Base-by-base conservation (phyloP, 2,888 invertebrate species). In the Trisateles emortualis region DNA sequence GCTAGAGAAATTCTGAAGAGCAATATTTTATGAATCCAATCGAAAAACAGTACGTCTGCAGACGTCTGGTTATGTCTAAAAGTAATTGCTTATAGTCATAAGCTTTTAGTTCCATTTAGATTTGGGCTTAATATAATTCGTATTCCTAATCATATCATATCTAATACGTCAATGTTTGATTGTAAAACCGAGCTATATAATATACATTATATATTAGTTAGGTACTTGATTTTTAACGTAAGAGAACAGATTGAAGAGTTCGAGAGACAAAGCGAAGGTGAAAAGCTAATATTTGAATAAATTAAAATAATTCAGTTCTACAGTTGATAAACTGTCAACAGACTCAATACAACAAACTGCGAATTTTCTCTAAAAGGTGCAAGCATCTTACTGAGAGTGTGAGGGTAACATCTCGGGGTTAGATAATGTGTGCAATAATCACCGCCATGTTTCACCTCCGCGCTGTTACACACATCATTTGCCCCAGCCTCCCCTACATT, bases 361-460 rank as follows among this genome's bases (percentile, higher is more conserved):
- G 29, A 32, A 42, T 59, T 65, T 63, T 57, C 48, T 46, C 59
- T 68, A 75, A 78, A 83, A 83, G 81, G 74, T 78, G 26, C 29
- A 22, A 9, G 61, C 64, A 53, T 63, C 8, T 8, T 58, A 42
- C 42, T 51, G 66, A 76, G 73, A 78, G 71, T 73, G 65, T 60
- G 68, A 60, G 69, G 71, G 73, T 72, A 73, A 67, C 73, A 70
- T 72, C 81, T 79, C 70, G 68, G 77, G 72, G 77, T 48, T 62
- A 82, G 83, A 81, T 86, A 88, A 90, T 87, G 86, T 81, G 81
- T 81, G 87, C 80, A 87, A 88, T 91, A 87, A 88, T 89, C 87
- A 77, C 82, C 75, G 72, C 77, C 86, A 88, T 90, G 83, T 76
- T 78, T 89, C 87, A 86, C 83, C 67, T 78, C 73, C 70, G 65